Base-by-base conservation (phyloP, 2,888 invertebrate genomes). In the Nephrotoma flavescens region DNA sequence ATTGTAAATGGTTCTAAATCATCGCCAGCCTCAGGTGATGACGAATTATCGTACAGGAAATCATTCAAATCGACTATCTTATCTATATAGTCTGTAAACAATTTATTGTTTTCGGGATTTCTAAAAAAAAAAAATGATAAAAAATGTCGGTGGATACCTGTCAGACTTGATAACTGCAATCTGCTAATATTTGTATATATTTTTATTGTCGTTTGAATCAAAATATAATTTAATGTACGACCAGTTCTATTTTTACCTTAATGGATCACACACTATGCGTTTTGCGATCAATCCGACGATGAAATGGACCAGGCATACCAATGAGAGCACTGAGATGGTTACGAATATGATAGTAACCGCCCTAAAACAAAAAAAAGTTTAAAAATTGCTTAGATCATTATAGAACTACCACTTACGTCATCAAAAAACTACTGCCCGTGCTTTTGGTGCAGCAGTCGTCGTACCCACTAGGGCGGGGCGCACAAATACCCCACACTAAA, bases 401-500 rank as follows among this genome's bases (percentile, higher is more conserved):
- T 31, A 0, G 31, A n/a, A 31, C 0, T 71, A 31, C 31, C 6
- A 41, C 94, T 92, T 92, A 97, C 97, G 96, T 94, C 92, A 97
- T 95, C 87, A 98, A 93, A 89, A 96, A 96, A 88, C 94, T 93
- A 86, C 97, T 94, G 87, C 97, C 98, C 52, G 96, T 94, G 87
- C 96, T 96, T 92, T 96, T 96, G 92, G 96, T 97, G 91, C 96
- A 97, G 91, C 97, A 97, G 90, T 94, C 93, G 89, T 96, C 95
- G 92, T 96, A 96, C 86, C 94, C 95, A 90, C 96, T 96, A 0
- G 97, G 97, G 88, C 97, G 94, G 91, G 96, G 96, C 86, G 98
- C 98, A 92, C 97, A 97, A 90, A 97, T 95, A 87, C 98, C 98
- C 91, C 97, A 97, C 89, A 97, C 92, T 87, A 98, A 92, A 0